Conservation (phyloP, 1,140 invertebrate species). For the Diprion similis region DNA sequence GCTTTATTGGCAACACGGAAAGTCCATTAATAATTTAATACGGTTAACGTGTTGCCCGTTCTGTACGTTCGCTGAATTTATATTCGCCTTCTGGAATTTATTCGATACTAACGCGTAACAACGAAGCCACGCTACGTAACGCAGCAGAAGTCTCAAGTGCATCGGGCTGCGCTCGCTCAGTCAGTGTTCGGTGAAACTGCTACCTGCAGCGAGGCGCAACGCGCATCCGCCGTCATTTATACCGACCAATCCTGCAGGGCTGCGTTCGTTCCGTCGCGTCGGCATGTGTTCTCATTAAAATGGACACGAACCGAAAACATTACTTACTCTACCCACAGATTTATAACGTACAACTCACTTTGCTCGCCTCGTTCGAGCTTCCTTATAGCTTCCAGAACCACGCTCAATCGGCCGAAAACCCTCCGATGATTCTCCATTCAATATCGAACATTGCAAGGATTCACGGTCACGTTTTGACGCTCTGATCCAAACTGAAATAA, state of each 20-base stretch:
- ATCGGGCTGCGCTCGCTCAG: no score
- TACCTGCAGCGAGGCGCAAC: neutral
- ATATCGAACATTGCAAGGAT: no score
- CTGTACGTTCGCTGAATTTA: neutral
- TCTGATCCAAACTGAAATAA: no score
- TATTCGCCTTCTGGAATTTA: conserved; percentile 7
- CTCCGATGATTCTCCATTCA: no score
- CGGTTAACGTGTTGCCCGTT: neutral
- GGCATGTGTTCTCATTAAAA: conserved; percentile 26
- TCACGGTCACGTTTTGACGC: no score
- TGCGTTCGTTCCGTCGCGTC: neutral
- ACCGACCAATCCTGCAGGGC: conserved; percentile 2
- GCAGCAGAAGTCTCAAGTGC: no score
- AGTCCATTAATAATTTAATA: conserved; percentile 49
- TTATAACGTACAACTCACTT: conserved; percentile 37
- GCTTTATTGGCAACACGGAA: conserved; percentile 35
- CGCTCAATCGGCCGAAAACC: no score
- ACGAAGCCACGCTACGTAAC: no score
- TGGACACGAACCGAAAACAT: conserved; percentile 23
- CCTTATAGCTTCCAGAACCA: no score
- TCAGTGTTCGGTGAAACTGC: neutral
- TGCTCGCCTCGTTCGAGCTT: neutral
- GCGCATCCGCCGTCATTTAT: conserved; percentile 6
- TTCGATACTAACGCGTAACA: neutral
- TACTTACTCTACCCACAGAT: conserved; percentile 29